Conservation (phyloP, 2,888 invertebrate genomes). For the Rotaria socialis region DNA sequence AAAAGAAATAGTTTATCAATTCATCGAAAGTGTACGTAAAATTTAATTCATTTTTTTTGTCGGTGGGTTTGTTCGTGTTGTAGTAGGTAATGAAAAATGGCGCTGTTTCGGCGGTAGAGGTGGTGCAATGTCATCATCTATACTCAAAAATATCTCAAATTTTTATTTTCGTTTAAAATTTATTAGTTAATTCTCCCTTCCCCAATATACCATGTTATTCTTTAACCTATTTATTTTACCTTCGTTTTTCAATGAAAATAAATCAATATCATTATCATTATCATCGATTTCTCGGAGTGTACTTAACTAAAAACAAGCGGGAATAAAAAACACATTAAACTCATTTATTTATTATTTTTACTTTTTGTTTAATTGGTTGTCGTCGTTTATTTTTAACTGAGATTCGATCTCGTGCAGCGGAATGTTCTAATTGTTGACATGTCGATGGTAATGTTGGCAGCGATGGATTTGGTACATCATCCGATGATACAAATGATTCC, state of each 20-base stretch:
- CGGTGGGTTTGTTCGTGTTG: neutral
- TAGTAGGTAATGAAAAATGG: neutral
- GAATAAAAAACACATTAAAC: too few relatives aligned
- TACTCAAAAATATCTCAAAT: conserved; percentile 1
- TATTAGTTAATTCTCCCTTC: neutral
- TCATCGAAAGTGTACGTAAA: neutral
- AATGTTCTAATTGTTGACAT: conserved; percentile 23
- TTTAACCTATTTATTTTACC: neutral
- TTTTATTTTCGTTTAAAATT: neutral
- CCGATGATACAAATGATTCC: neutral
- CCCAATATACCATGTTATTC: too few relatives aligned
- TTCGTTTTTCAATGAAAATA: neutral
- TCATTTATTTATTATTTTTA: neutral
- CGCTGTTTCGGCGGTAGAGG: conserved; percentile 4
- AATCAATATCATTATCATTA: neutral
- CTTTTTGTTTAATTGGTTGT: conserved; percentile 23
- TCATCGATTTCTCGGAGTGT: conserved; percentile 33
- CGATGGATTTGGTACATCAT: neutral
- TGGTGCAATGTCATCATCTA: neutral
- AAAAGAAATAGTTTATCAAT: neutral
- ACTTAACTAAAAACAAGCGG: neutral
- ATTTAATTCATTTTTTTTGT: neutral
- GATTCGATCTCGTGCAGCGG: conserved; percentile 21
- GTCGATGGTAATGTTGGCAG: neutral
- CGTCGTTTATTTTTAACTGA: conserved; percentile 30